A percentile compares a stretch with the other conserved stretches of the same genome.
These are phyloP conservation scores for Antrozous pallidus DNA, from an alignment of 2,797 vertebrate genomes.

Conservation along the genomic window DNA sequence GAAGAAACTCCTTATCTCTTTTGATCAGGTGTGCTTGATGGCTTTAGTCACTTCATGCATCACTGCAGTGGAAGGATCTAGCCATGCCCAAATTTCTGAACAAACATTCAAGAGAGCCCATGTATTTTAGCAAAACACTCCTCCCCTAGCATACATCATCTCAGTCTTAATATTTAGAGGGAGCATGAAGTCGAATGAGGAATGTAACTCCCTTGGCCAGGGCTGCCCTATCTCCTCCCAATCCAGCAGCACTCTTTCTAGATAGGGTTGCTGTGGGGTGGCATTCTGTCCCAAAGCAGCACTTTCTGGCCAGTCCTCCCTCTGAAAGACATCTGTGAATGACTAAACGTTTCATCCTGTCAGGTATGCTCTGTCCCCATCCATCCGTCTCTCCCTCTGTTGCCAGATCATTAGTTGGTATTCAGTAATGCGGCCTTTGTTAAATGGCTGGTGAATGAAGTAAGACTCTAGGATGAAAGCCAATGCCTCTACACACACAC, in stretches of 20 bases:
- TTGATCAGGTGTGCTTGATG: not conserved
- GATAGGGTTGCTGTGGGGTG: not conserved
- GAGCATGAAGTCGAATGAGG: not conserved
- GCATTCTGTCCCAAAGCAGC: conserved; percentile 7
- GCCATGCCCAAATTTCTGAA: not conserved
- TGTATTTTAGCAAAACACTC: not conserved
- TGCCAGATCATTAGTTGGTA: conserved; percentile 76
- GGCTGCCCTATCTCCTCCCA: not conserved
- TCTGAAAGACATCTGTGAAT: conserved; percentile 68
- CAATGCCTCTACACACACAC: not conserved
- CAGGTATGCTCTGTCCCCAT: conserved; percentile 72
- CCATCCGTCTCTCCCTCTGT: conserved; percentile 51
- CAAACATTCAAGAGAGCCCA: not conserved
- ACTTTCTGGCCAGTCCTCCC: conserved; percentile 28
- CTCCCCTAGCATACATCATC: not conserved
- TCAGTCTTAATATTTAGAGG: not conserved
- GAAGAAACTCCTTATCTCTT: not conserved
- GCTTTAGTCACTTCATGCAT: not conserved
- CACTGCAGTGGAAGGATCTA: not conserved
- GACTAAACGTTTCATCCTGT: conserved; percentile 74
- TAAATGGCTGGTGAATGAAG: conserved; percentile 80
- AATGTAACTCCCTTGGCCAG: not conserved
- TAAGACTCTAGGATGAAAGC: conserved; percentile 77
- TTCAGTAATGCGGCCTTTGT: conserved; percentile 82
- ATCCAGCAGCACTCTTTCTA: not conserved